These are phyloP conservation scores for Nematolebias whitei DNA, from an alignment of 2,113 vertebrate species.

Conservation along the genomic window DNA sequence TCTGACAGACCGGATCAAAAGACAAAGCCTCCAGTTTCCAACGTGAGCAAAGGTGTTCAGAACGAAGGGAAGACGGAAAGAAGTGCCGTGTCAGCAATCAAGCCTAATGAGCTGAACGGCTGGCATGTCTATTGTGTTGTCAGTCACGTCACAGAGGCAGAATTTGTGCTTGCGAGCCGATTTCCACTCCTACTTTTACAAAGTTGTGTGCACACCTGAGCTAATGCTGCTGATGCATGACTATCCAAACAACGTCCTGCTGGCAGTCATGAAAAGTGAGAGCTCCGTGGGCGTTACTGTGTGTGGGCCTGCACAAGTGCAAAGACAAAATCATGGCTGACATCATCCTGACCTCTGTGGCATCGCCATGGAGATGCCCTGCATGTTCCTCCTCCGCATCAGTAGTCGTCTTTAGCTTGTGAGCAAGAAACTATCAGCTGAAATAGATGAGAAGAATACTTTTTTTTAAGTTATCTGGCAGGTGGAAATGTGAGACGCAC, in stretches of 20 bases:
- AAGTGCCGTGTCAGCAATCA: conserved; percentile 44
- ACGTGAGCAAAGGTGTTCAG: not conserved
- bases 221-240: conserved; percentile 26
- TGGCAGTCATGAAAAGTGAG: conserved; percentile 4
- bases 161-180: not conserved
- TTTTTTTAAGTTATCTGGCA: conserved; percentile 53
- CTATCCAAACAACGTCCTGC: conserved; percentile 22
- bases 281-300: conserved; percentile 1
- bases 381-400: not conserved
- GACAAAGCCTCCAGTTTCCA: conserved; percentile 26
- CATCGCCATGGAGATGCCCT: conserved; percentile 30
- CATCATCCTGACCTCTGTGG: conserved; percentile 4
- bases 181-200: not conserved
- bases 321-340: not conserved
- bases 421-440: conserved; percentile 34
- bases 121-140: conserved; percentile 41
- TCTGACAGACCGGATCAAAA: conserved; percentile 15
- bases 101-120: conserved; percentile 57
- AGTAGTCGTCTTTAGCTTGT: not conserved
- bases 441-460: conserved; percentile 31
- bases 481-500: conserved; percentile 53
- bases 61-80: conserved; percentile 20
- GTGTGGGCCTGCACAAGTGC: conserved; percentile 6
- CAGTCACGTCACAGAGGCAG: conserved; percentile 33
- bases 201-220: conserved; percentile 16